Conservation (phyloP, 2,797 vertebrate genomes). For the Masticophis lateralis region DNA sequence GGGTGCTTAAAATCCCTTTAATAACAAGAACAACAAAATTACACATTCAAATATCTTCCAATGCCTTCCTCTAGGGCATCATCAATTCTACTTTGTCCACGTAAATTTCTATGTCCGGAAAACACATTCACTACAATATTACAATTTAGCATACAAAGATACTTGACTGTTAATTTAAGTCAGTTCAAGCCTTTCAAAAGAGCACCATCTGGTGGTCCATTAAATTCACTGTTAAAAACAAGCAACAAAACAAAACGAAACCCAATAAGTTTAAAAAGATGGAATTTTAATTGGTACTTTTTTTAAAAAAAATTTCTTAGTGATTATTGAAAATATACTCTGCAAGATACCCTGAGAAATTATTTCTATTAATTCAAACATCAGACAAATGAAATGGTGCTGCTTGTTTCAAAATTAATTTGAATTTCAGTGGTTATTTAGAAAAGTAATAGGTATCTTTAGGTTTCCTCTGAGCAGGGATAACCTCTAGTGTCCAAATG, state of each 20-base stretch:
- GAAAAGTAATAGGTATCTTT: background rate
- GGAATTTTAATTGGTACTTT: too few species aligned
- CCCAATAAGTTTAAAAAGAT: background rate
- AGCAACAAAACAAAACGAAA: background rate
- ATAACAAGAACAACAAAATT: background rate
- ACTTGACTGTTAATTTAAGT: background rate
- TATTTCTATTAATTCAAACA: background rate
- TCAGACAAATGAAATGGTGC: background rate
- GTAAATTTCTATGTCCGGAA: background rate
- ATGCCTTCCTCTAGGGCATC: background rate
- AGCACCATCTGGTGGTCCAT: conserved; percentile 56
- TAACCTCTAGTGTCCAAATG: background rate
- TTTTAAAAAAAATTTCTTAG: background rate
- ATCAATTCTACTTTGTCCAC: background rate
- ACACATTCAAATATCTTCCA: background rate
- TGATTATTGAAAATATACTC: background rate
- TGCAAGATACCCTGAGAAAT: background rate
- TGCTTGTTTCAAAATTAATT: background rate
- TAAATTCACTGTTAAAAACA: conserved; percentile 1
- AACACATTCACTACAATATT: background rate
- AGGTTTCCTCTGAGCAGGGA: background rate
- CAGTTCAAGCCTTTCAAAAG: background rate
- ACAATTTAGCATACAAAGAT: background rate
- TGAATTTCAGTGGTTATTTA: background rate
- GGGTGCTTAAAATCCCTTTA: background rate